Conservation (phyloP, 2,113 vertebrate genomes). For the Menura novaehollandiae region DNA sequence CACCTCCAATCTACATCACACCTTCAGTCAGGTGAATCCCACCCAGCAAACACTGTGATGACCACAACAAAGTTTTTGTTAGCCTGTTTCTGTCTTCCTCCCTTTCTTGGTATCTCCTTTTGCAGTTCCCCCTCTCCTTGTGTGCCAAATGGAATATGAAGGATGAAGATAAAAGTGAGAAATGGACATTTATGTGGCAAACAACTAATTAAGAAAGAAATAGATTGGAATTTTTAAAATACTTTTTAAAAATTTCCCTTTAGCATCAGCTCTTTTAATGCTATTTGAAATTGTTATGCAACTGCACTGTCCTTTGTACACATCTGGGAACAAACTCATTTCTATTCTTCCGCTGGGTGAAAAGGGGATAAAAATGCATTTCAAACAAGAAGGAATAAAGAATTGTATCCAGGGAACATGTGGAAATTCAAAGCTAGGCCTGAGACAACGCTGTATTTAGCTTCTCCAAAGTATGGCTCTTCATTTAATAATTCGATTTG, state of each 20-base stretch:
- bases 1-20: not conserved
- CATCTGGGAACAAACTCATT: not conserved
- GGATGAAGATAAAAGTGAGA: conserved; percentile 1
- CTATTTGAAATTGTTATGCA: not conserved
- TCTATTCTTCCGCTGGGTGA: not conserved
- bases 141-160: conserved; percentile 8
- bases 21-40: not conserved
- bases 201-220: not conserved
- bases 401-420: not conserved
- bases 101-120: not conserved
- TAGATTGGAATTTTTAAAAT: not conserved
- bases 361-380: not conserved
- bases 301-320: not conserved
- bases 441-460: not conserved
- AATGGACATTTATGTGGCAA: not conserved
- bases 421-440: not conserved
- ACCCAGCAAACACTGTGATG: not conserved
- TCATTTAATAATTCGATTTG: not conserved
- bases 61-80: not conserved
- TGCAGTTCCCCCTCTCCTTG: not conserved
- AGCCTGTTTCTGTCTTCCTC: not conserved
- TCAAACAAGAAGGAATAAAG: not conserved
- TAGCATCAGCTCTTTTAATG: not conserved
- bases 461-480: not conserved
- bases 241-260: not conserved